Conservation (phyloP, 2,888 invertebrate genomes). For the Operophtera brumata region DNA sequence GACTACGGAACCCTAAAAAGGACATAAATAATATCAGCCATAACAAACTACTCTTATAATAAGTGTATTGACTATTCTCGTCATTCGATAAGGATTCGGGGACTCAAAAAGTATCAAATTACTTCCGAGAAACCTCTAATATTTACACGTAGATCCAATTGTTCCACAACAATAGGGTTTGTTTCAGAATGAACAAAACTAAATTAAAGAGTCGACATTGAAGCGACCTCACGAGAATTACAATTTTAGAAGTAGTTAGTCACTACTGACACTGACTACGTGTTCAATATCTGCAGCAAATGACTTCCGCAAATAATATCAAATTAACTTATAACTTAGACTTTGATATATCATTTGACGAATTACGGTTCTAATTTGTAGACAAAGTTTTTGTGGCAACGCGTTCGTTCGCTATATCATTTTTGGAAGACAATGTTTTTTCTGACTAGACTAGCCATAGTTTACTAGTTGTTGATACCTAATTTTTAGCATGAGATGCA, state of each 20-base stretch:
- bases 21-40: constrained; percentile 6
- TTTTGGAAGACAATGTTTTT: neutral
- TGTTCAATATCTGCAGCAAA: constrained; percentile 67
- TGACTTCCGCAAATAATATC: constrained; percentile 66
- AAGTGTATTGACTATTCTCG: constrained; percentile 28
- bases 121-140: constrained; percentile 60
- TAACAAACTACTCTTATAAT: constrained; percentile 27
- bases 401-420: neutral
- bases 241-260: constrained; percentile 30
- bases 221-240: constrained; percentile 62
- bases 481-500: constrained; percentile 24
- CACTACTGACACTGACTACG: constrained; percentile 45
- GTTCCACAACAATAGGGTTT: constrained; percentile 51
- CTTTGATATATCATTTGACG: constrained; percentile 13
- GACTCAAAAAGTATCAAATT: constrained; percentile 59
- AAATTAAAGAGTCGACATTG: constrained; percentile 60
- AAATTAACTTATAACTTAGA: constrained; percentile 36
- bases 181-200: constrained; percentile 50
- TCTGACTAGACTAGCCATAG: neutral
- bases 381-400: constrained; percentile 4
- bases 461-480: neutral
- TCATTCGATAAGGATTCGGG: constrained; percentile 30
- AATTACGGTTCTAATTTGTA: constrained; percentile 9
- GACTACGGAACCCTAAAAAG: too few relatives aligned
- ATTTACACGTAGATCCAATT: constrained; percentile 61